Evolutionary conservation across 2,113 vertebrate species (phyloP).

Genomic region (Dinomys branickii): DNA sequence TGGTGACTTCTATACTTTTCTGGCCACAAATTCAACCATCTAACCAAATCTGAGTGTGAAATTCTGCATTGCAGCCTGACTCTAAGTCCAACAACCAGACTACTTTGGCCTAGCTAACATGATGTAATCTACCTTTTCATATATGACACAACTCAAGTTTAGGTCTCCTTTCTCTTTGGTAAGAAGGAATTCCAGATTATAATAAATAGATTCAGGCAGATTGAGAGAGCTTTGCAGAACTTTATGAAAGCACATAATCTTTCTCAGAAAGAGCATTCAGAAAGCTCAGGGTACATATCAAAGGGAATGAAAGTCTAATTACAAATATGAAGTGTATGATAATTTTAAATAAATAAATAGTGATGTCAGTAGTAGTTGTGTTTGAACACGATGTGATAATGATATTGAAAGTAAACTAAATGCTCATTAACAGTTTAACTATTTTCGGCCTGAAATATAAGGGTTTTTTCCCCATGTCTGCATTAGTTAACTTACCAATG

Average conservation of each 20-base stretch:
- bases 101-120: not conserved
- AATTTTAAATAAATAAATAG: not conserved
- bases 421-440: not conserved
- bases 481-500: not conserved
- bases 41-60: not conserved
- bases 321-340: not conserved
- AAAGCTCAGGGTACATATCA: not conserved
- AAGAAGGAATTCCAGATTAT: constrained; percentile 8
- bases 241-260: not conserved
- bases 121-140: not conserved
- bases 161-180: not conserved
- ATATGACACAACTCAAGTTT: not conserved
- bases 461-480: not conserved
- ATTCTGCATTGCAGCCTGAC: not conserved
- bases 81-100: not conserved
- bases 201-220: not conserved
- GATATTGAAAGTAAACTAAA: constrained; percentile 9
- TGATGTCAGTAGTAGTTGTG: not conserved
- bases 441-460: not conserved
- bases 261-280: not conserved
- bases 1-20: not conserved
- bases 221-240: not conserved
- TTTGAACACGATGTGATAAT: not conserved
- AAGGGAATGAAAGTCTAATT: not conserved
- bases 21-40: not conserved